Conservation (phyloP, 1,140 invertebrate genomes). For the Brachionus manjavacas region DNA sequence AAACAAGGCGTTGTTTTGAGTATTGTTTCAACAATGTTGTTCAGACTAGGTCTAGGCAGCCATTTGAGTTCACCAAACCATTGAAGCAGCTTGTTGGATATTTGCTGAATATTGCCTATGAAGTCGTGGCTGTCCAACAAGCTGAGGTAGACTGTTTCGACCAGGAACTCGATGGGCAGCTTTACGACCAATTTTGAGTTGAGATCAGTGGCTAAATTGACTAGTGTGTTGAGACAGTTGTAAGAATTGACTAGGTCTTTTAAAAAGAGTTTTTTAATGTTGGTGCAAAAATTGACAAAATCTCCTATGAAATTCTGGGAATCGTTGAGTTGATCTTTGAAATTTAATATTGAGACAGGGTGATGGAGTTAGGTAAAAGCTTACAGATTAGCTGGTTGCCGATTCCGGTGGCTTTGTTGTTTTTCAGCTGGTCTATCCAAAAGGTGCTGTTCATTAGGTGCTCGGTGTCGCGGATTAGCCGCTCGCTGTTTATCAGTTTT, state of each 20-base stretch:
- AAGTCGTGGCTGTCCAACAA: background rate
- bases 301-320: background rate
- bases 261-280: background rate
- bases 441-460: constrained; percentile 17
- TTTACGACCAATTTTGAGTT: background rate
- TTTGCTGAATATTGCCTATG: constrained; percentile 12
- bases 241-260: background rate
- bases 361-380: too few species aligned
- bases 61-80: background rate
- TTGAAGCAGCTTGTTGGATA: background rate
- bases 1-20: constrained; percentile 15
- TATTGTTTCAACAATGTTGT: background rate
- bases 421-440: constrained; percentile 24
- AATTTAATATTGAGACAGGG: background rate
- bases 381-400: background rate
- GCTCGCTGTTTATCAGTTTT: background rate
- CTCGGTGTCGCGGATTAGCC: background rate
- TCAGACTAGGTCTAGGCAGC: background rate
- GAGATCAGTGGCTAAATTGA: background rate
- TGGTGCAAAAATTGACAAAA: constrained; percentile 14
- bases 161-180: background rate
- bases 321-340: background rate
- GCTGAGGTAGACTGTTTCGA: background rate
- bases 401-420: constrained; percentile 1
- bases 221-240: background rate